A percentile compares a stretch with the other conserved stretches of the same genome.
Conservation (phyloP, 2,888 invertebrate species). For the Dynastes maya region DNA sequence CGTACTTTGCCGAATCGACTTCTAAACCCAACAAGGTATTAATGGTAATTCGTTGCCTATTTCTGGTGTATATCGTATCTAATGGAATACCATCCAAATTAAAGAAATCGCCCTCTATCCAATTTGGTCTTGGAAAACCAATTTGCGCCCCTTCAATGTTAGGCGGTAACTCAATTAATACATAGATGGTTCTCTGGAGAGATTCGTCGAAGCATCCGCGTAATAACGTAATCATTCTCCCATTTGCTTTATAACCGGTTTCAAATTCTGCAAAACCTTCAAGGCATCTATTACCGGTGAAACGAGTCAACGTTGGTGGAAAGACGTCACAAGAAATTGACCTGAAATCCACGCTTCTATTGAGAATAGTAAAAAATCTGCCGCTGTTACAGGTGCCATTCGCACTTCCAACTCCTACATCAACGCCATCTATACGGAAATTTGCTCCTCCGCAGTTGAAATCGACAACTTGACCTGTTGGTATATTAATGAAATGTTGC, state of each 20-base stretch:
- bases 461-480: conserved; percentile 51
- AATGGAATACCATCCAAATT: conserved; percentile 63
- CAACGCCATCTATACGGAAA: conserved; percentile 50
- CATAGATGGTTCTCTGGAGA: conserved; percentile 72
- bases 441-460: conserved; percentile 57
- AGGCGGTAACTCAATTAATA: conserved; percentile 71
- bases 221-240: conserved; percentile 71
- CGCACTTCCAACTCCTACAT: conserved; percentile 38
- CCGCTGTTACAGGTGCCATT: conserved; percentile 55
- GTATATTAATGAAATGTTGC: conserved; percentile 54
- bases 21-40: conserved; percentile 63
- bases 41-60: conserved; percentile 62
- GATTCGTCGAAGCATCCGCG: conserved; percentile 74
- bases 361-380: conserved; percentile 54
- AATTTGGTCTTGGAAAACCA: conserved; percentile 72
- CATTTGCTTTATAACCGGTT: conserved; percentile 72
- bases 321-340: conserved; percentile 67
- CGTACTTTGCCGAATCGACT: conserved; percentile 66
- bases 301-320: conserved; percentile 68
- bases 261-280: conserved; percentile 67
- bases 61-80: conserved; percentile 63
- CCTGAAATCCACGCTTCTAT: conserved; percentile 64
- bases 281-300: conserved; percentile 70
- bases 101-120: conserved; percentile 72
- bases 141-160: conserved; percentile 71